These are phyloP conservation scores for Sphenopsis melanotis DNA, from an alignment of 2,797 vertebrate genomes.

Conservation along the genomic window DNA sequence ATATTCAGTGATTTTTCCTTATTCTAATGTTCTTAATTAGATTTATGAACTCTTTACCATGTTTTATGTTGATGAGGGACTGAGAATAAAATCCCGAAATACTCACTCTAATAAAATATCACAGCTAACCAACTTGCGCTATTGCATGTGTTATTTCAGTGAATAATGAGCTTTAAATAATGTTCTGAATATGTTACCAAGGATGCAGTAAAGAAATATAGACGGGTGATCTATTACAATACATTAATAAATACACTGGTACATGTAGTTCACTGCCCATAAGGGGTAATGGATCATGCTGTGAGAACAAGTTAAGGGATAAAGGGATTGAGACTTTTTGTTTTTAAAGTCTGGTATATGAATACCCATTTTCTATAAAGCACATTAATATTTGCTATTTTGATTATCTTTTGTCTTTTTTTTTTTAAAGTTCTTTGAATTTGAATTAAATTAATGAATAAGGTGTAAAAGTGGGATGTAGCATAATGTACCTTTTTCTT, in stretches of 20 bases:
- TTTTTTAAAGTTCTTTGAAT: conserved; percentile 28
- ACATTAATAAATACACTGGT: conserved; percentile 70
- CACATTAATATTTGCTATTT: conserved; percentile 29
- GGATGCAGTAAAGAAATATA: conserved; percentile 70
- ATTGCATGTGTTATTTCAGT: conserved; percentile 72
- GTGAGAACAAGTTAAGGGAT: conserved; percentile 27
- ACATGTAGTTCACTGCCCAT: conserved; percentile 21
- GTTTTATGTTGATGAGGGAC: conserved; percentile 73
- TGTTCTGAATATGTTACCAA: conserved; percentile 70
- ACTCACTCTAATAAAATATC: conserved; percentile 71
- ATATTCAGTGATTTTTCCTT: conserved; percentile 59
- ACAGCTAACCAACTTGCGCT: conserved; percentile 70
- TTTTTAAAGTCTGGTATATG: neutral
- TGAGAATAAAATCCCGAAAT: conserved; percentile 60
- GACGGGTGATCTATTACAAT: conserved; percentile 68
- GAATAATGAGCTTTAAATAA: conserved; percentile 79
- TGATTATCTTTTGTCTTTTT: neutral
- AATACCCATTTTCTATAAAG: neutral
- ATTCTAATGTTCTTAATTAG: conserved; percentile 75
- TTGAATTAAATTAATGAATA: conserved; percentile 25
- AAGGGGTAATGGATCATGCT: conserved; percentile 53
- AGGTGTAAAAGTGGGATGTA: neutral
- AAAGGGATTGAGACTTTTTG: neutral
- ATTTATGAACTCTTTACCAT: conserved; percentile 75
- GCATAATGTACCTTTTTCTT: neutral